A percentile compares a stretch with the other conserved stretches of the same genome.
Evolutionary conservation across 2,888 invertebrate species (phyloP).

Genomic region (Apomyelois bistriatella): DNA sequence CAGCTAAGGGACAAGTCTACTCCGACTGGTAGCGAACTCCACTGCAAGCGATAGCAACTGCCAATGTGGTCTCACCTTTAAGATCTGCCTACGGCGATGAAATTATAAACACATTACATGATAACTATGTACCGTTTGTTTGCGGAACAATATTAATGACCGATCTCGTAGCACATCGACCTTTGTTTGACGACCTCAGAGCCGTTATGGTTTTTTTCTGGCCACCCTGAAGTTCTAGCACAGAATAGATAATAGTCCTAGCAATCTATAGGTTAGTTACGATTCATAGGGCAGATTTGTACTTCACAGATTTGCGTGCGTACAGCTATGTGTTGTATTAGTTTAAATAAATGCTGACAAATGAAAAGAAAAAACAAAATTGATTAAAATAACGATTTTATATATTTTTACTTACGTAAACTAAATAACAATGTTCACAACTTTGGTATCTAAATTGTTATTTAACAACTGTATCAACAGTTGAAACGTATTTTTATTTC

Average conservation of each 20-base stretch:
- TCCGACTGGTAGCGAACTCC: too few relatives aligned
- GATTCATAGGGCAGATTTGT: too few relatives aligned
- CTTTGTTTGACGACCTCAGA: not conserved
- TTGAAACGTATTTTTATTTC: too few relatives aligned
- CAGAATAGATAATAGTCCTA: too few relatives aligned
- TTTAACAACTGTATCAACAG: too few relatives aligned
- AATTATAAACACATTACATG: conserved; percentile 3
- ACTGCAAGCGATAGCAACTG: too few relatives aligned
- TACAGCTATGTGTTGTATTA: too few relatives aligned
- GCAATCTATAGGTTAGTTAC: too few relatives aligned
- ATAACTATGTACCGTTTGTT: not conserved
- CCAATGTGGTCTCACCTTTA: not conserved
- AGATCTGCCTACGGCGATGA: not conserved
- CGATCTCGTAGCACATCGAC: not conserved
- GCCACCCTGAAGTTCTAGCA: too few relatives aligned
- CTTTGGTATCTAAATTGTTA: too few relatives aligned
- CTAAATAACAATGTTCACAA: not conserved
- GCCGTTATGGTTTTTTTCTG: not conserved
- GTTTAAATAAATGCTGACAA: not conserved
- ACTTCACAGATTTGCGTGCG: too few relatives aligned
- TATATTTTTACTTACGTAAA: not conserved
- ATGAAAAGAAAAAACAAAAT: not conserved
- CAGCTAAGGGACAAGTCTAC: too few relatives aligned
- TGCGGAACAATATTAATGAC: not conserved
- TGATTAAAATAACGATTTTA: not conserved